Evolutionary conservation across 2,888 invertebrate genomes (phyloP), one percentile per base, ranked within the genome.

Genomic region (Silvanus unidentatus): DNA sequence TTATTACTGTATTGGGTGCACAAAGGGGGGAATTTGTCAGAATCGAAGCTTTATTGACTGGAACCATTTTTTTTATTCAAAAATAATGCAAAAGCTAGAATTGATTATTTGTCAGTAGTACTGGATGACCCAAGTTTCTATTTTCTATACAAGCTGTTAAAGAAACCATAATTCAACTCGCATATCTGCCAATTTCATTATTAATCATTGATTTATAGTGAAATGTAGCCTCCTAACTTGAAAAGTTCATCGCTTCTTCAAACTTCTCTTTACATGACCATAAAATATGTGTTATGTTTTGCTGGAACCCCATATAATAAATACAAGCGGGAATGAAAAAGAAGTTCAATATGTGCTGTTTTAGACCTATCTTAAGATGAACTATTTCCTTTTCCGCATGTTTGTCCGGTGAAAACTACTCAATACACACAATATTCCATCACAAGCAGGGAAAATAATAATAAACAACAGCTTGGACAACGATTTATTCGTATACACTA

Each of bases 151-250:
- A 22, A 22, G 3, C 22, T 8, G 22, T 22, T 22, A 22, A 59
- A 62, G 58, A 57, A 47, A 55, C 52, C 48, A 60, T 63, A 63
- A 59, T 59, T 63, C 52, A 57, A 48, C 40, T 53, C 48, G 49
- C 52, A 57, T 30, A 44, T 50, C 47, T 58, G 55, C 59, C 54
- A 58, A 59, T 56, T 62, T 64, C 56, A 62, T 64, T 63, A 63
- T 61, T 63, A 65, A 64, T 64, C 64, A 59, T 54, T 60, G 63
- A 64, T 63, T 63, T 65, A 65, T 65, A 41, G 63, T 52, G 53
- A 58, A 59, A 56, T 58, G 54, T 48, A 8, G 22, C 54, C 38
- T 12, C 16, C 47, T 48, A 58, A 55, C 52, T 58, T 55, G 52
- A 55, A 51, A 53, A 40, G 38, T 41, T 30, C 29, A 36, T 45